Evolutionary conservation across 2,797 vertebrate species (phyloP), one percentile per base, ranked within the genome.

Genomic region (Anniella stebbinsi): DNA sequence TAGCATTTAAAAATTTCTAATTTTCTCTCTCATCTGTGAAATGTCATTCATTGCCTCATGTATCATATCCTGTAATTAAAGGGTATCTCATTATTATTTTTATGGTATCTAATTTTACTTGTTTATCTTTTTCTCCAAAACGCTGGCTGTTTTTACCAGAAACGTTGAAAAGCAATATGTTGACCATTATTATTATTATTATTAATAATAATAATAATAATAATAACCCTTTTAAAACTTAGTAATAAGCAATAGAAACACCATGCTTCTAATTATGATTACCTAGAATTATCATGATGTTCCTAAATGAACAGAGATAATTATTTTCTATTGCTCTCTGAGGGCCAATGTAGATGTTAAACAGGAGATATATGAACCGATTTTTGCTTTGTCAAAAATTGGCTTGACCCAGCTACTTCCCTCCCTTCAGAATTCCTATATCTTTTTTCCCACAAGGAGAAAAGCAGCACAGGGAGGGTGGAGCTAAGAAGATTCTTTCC

Each of bases 21-120:
- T 95, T 73, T 88, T 92, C 78, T 95, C 92, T 90, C 91, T 94
- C 87, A 91, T 90, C 89, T 93, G 60, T 91, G n/a, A 94, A 95
- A 92, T 91, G n/a, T 57, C 92, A 82, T 11, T 92, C n/a, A 89
- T 76, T 95, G 91, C 87, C 33, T 93, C 41, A 73, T 80, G 30
- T 91, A 51, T 94, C 7, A 11, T 89, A 89, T 89, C 54, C 73
- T 85, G 60, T 83, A 94, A 93, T 94, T 96, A 91, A 94, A 94
- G n/a, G n/a, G n/a, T n/a, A n/a, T n/a, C n/a, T n/a, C n/a, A n/a
- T n/a, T n/a, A n/a, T n/a, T n/a, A n/a, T 95, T 93, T 93, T 84
- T 15, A 92, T 88, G 67, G 60, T 12, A 90, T 45, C 41, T 80
- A 93, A 90, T 88, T 95, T 93, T 94, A 92, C 36, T 93, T 92